Base-by-base conservation (phyloP, 2,888 invertebrate genomes). In the Agrotis ipsilon region DNA sequence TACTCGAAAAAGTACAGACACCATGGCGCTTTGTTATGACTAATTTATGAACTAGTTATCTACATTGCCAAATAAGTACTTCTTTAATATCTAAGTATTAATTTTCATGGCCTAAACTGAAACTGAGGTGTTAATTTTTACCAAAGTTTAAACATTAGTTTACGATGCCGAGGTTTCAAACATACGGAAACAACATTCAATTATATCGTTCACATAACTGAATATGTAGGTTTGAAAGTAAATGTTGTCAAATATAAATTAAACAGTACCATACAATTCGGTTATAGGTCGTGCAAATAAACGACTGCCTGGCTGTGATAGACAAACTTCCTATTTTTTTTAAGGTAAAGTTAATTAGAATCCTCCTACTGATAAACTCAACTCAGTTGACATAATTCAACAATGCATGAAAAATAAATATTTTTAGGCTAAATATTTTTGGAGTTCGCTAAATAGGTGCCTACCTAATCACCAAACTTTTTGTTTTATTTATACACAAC, bases 1-100 rank as follows among this genome's bases (percentile, higher is more conserved):
- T 51, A 60, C n/a, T 57, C 55, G 57, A 64, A 68, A 51, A 74
- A 72, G 64, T 49, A 52, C 13, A 70, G 58, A 65, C 71, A 59
- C 18, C 32, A 57, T 19, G 66, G 70, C 65, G 68, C 45, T 57
- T 48, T 32, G 32, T 16, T 14, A 16, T 54, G 9, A 14, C 6
- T 7, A 27, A 16, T 9, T 43, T 5, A 54, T 18, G 0, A 13
- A 13, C 0, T n/a, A 27, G 1, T 5, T 55, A 13, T 13, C 1
- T 32, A 39, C 2, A 13, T n/a, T 18, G 49, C 11, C 11, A 21
- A 5, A 16, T 4, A 16, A 24, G 14, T 14, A 4, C 5, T 6
- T 45, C 27, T 3, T 11, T 19, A 55, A 16, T 48, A 19, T 7
- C 21, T 39, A 4, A 3, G 18, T 32, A 67, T 14, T 52, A 32